phyloP scores from a whole-genome alignment of 2,888 invertebrate species.

The Campaea margaritaria region DNA sequence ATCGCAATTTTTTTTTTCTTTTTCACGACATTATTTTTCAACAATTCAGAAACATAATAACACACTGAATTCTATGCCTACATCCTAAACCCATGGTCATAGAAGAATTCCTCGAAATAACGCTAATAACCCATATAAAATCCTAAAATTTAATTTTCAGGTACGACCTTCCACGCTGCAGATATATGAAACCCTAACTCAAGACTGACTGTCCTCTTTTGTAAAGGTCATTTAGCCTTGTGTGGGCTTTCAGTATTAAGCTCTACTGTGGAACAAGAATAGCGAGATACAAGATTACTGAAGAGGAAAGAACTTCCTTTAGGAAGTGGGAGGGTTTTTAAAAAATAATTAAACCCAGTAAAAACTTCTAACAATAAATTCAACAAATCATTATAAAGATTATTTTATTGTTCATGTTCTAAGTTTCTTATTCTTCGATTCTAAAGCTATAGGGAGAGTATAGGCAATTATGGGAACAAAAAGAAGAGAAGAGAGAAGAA shows the following conservation, averaged over 20 bases:
- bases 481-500: constrained; percentile 8
- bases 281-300: constrained; percentile 7
- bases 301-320: constrained; percentile 24
- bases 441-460: too few species aligned
- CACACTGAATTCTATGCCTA: too few species aligned
- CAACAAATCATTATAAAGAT: too few species aligned
- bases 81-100: too few species aligned
- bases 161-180: constrained; percentile 13
- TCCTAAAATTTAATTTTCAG: constrained; percentile 25
- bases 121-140: neutral
- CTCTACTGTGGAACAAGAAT: constrained; percentile 27
- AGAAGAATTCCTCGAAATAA: neutral
- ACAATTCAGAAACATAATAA: too few species aligned
- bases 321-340: neutral
- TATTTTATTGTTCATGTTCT: too few species aligned
- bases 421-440: too few species aligned
- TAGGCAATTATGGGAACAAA: neutral
- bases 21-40: too few species aligned
- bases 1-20: too few species aligned
- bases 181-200: constrained; percentile 33
- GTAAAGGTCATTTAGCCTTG: constrained; percentile 32
- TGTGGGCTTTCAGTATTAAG: constrained; percentile 32
- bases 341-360: too few species aligned
- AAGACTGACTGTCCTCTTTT: constrained; percentile 28
- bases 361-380: too few species aligned